Conservation (phyloP, 2,888 invertebrate genomes). For the Ornithoptera priamus region DNA sequence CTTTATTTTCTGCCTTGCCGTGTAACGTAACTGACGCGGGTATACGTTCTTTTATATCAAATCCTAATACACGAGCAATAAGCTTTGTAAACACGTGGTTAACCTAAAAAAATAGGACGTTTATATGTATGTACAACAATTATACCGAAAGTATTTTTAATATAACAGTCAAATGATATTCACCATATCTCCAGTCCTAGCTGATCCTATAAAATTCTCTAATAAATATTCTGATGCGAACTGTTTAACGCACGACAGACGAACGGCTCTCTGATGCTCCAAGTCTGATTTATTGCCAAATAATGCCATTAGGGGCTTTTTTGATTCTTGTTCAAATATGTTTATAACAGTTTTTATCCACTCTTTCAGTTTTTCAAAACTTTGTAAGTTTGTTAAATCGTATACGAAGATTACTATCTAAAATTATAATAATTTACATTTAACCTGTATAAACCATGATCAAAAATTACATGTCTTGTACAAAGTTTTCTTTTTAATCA, state of each 20-base stretch:
- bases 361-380: conserved; percentile 86
- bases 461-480: too few relatives aligned
- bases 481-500: not conserved
- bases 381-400: conserved; percentile 89
- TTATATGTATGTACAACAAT: not conserved
- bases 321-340: conserved; percentile 61
- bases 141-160: not conserved
- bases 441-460: too few relatives aligned
- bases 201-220: conserved; percentile 82
- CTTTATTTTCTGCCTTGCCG: not conserved
- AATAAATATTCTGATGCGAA: conserved; percentile 83
- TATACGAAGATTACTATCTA: conserved; percentile 90
- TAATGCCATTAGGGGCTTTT: conserved; percentile 80
- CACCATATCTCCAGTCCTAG: conserved; percentile 87
- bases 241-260: conserved; percentile 82
- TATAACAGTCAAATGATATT: conserved; percentile 21
- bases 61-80: conserved; percentile 67
- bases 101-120: conserved; percentile 70
- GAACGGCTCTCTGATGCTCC: conserved; percentile 85
- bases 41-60: conserved; percentile 45
- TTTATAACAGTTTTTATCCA: conserved; percentile 83
- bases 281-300: conserved; percentile 87
- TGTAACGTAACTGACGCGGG: conserved; percentile 35
- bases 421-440: conserved; percentile 39
- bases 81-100: conserved; percentile 83